Base-by-base conservation (phyloP, 2,888 invertebrate genomes). In the Metopia argyrocephala region DNA sequence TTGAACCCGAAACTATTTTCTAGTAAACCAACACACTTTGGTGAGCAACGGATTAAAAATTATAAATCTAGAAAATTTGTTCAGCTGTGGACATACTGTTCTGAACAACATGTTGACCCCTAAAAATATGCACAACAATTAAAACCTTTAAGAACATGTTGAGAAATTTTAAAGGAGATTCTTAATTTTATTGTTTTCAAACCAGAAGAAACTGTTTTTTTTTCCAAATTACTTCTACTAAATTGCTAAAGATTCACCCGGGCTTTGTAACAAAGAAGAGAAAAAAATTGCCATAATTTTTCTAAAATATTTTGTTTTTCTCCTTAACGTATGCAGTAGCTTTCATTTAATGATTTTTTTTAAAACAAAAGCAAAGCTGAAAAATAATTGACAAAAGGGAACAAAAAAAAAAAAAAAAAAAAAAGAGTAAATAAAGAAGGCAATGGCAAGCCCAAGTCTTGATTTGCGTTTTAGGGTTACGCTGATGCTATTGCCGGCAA, bases 151-250 rank as follows among this genome's bases (percentile, higher is more conserved):
- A n/a, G n/a, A n/a, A n/a, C n/a, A n/a, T n/a, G n/a, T n/a, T n/a
- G n/a, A n/a, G n/a, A n/a, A n/a, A n/a, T n/a, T n/a, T n/a, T n/a
- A n/a, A n/a, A n/a, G n/a, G n/a, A n/a, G n/a, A n/a, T n/a, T n/a
- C n/a, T n/a, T n/a, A n/a, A n/a, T n/a, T n/a, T n/a, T n/a, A n/a
- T n/a, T n/a, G n/a, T n/a, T 3, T 38, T 38, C 38, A 38, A 38
- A 21, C 21, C 23, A 28, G 7, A 9, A 45, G 59, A 12, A 27
- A 25, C 45, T 57, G 27, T 57, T 57, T 38, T 38, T 38, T 1
- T 38, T 38, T 38, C 64, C 21, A 74, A 76, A 76, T 80, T 80
- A 73, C 68, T 80, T 80, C 64, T 76, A 70, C 69, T 74, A 76
- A 76, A 81, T 81, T 81, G 74, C 70, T 56, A 78, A 70, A 78